A percentile compares a stretch with the other conserved stretches of the same genome.
These are phyloP conservation scores for Acromyrmex charruanus DNA, from an alignment of 1,140 invertebrate species.

Conservation along the genomic window DNA sequence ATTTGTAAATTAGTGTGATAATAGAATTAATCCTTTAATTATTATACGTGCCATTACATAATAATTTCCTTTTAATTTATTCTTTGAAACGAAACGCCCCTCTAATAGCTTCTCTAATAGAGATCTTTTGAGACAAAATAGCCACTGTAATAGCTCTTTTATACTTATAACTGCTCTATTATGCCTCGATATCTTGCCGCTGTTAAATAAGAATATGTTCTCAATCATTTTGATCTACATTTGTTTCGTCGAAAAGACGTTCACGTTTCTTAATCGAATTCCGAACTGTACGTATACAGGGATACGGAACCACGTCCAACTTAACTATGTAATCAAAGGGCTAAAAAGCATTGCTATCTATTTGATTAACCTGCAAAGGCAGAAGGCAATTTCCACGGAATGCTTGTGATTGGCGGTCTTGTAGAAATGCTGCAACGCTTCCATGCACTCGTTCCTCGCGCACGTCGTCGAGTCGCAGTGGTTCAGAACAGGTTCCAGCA, in stretches of 20 bases:
- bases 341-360: background rate
- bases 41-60: background rate
- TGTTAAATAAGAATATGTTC: background rate
- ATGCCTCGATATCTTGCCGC: background rate
- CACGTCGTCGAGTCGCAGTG: conserved; percentile 93
- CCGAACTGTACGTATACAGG: background rate
- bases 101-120: background rate
- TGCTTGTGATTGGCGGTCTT: conserved; percentile 91
- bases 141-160: background rate
- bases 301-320: background rate
- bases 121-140: background rate
- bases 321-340: background rate
- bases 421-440: conserved; percentile 94
- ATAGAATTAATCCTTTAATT: conserved; percentile 25
- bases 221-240: conserved; percentile 3
- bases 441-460: conserved; percentile 94
- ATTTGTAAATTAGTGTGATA: background rate
- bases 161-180: too few relatives aligned
- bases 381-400: conserved; percentile 96
- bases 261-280: background rate
- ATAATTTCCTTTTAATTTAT: background rate
- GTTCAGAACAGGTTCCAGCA: conserved; percentile 92
- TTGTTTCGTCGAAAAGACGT: background rate
- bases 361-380: conserved; percentile 94
- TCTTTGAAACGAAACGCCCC: background rate